Evolutionary conservation across 2,113 vertebrate species (phyloP).

Genomic region (Pomatorhinus ruficollis): DNA sequence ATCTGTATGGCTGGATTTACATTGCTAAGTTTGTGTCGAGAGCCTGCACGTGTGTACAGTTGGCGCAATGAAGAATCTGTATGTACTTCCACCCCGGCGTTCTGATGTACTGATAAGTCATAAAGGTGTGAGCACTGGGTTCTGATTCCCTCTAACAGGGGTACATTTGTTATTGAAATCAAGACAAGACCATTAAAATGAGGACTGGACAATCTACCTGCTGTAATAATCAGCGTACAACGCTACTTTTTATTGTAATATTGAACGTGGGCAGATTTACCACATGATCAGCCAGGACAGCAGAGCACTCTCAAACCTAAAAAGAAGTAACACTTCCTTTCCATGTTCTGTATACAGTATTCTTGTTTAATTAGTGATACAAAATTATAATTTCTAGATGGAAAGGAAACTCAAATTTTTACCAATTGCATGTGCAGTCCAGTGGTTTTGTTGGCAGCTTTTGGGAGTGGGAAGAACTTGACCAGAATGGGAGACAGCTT

Average conservation of each 20-base stretch:
- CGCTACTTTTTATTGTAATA: background rate
- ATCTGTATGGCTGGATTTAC: background rate
- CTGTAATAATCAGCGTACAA: background rate
- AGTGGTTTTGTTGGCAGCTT: background rate
- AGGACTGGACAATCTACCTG: constrained; percentile 6
- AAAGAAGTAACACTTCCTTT: background rate
- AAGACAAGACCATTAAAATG: background rate
- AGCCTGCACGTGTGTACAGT: background rate
- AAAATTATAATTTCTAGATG: background rate
- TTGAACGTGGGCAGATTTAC: background rate
- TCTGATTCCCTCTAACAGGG: background rate
- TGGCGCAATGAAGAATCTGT: background rate
- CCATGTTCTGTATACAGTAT: background rate
- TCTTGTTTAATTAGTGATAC: background rate
- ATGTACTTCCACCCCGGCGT: background rate
- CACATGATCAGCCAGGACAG: background rate
- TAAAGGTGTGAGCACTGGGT: background rate
- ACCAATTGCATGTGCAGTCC: rapidly evolving
- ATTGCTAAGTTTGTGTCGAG: background rate
- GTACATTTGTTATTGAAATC: background rate
- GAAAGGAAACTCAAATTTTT: background rate
- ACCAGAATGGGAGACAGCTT: background rate
- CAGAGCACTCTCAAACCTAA: background rate
- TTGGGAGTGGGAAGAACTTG: background rate
- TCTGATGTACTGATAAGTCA: background rate